These are phyloP conservation scores for Eulacestoma nigropectus DNA, from an alignment of 2,113 vertebrate genomes.

Conservation along the genomic window DNA sequence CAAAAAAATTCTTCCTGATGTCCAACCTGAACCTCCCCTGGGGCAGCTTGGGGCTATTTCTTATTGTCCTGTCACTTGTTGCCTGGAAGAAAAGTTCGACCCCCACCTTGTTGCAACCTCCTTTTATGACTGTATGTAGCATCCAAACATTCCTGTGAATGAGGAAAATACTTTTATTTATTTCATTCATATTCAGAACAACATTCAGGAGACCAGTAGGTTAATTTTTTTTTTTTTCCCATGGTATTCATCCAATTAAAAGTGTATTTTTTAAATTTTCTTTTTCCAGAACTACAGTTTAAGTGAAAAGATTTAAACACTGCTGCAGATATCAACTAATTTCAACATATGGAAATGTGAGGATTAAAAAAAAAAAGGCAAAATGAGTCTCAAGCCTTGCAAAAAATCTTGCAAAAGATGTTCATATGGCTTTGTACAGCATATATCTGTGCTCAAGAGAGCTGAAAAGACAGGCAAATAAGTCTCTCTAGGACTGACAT, in stretches of 20 bases:
- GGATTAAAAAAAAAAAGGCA: not conserved
- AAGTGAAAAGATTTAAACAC: not conserved
- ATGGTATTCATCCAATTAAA: not conserved
- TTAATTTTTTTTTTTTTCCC: not conserved
- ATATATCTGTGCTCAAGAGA: not conserved
- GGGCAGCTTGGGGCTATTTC: not conserved
- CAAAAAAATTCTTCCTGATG: not conserved
- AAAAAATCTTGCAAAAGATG: not conserved
- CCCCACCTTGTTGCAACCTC: not conserved
- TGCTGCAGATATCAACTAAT: not conserved
- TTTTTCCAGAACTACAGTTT: not conserved
- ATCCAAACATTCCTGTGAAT: not conserved
- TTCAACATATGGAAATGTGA: not conserved
- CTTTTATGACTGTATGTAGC: not conserved
- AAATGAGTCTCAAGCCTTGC: not conserved
- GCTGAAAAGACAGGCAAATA: not conserved
- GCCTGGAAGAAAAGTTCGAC: fast-evolving
- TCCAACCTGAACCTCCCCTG: not conserved
- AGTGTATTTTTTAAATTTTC: not conserved
- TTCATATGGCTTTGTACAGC: fast-evolving
- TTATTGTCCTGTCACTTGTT: not conserved
- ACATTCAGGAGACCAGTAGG: not conserved
- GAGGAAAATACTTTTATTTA: not conserved
- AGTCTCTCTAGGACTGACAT: not conserved
- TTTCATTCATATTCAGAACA: not conserved